Evolutionary conservation across 1,140 invertebrate species (phyloP).

Genomic region (Drosophila guanche): DNA sequence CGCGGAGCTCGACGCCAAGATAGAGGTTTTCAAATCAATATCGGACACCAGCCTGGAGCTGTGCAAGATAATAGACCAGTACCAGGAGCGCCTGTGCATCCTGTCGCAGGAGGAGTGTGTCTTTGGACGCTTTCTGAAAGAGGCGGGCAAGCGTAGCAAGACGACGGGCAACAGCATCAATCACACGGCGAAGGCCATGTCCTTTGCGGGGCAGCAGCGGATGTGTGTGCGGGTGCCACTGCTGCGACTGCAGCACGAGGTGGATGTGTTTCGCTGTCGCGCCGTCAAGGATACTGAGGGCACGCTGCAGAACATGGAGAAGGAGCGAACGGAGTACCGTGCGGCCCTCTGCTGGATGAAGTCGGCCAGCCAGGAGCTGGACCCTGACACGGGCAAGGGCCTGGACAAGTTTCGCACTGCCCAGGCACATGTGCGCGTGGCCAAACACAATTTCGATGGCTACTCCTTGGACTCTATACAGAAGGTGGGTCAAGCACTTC

Average conservation of each 20-base stretch:
- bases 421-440: slow-evolving; percentile 88
- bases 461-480: slow-evolving; percentile 97
- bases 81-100: slow-evolving; percentile 96
- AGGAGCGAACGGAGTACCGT: slow-evolving; percentile 96
- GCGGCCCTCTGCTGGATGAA: slow-evolving; percentile 99
- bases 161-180: slow-evolving; percentile 96
- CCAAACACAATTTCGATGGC: slow-evolving; percentile 96
- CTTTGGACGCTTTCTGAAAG: slow-evolving; percentile 97
- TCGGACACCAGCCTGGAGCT: slow-evolving; percentile 95
- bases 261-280: slow-evolving; percentile 97
- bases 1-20: slow-evolving; percentile 97
- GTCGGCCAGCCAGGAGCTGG: slow-evolving; percentile 95
- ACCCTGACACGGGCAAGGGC: slow-evolving; percentile 98
- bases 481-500: slow-evolving; percentile 86
- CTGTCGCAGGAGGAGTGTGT: slow-evolving; percentile 98
- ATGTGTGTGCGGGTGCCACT: slow-evolving; percentile 93
- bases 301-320: slow-evolving; percentile 93
- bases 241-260: slow-evolving; percentile 95
- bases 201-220: slow-evolving; percentile 97
- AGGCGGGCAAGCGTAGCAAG: slow-evolving; percentile 94
- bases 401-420: slow-evolving; percentile 98
- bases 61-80: slow-evolving; percentile 95
- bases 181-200: slow-evolving; percentile 96
- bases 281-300: slow-evolving; percentile 96
- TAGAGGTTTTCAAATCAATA: slow-evolving; percentile 98